Percentiles rank a stretch among this genome's conserved stretches.
phyloP scores from a whole-genome alignment of 1,140 invertebrate species.

The Apis cerana region DNA sequence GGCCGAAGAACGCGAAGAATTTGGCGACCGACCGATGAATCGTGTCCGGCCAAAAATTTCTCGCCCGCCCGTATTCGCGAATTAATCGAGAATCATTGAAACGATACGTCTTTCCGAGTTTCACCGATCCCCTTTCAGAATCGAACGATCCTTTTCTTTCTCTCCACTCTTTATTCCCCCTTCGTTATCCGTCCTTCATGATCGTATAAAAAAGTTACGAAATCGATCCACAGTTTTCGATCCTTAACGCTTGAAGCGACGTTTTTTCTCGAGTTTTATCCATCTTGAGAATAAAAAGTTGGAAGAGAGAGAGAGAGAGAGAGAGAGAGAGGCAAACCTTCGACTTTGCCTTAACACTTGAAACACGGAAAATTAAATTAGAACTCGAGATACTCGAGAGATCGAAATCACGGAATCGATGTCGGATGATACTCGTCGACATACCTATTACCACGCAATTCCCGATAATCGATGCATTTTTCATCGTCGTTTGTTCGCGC shows the following conservation, averaged over 20 bases:
- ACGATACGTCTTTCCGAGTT: slow-evolving; percentile 5
- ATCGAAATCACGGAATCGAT: not conserved
- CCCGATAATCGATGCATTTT: slow-evolving; percentile 18
- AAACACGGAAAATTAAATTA: no score
- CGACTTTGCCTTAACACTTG: no score
- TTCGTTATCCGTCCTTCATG: no score
- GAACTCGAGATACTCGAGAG: not conserved
- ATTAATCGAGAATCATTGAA: slow-evolving; percentile 32
- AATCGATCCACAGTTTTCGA: no score
- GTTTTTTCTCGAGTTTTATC: no score
- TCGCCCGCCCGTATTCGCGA: not conserved
- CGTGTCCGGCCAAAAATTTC: slow-evolving; percentile 34
- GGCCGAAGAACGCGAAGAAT: slow-evolving; percentile 37
- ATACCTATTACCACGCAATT: not conserved
- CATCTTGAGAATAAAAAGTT: no score
- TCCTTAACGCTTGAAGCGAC: no score
- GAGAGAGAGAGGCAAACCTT: not conserved
- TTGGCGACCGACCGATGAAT: slow-evolving; percentile 27
- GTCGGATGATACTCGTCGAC: not conserved
- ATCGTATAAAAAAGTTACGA: no score
- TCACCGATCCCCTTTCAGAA: not conserved
- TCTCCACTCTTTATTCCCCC: no score
- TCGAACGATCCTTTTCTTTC: no score
- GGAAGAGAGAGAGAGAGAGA: no score
- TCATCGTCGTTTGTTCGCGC: slow-evolving; percentile 10